phyloP scores from a whole-genome alignment of 2,113 vertebrate species.

The Caloenas nicobarica region DNA sequence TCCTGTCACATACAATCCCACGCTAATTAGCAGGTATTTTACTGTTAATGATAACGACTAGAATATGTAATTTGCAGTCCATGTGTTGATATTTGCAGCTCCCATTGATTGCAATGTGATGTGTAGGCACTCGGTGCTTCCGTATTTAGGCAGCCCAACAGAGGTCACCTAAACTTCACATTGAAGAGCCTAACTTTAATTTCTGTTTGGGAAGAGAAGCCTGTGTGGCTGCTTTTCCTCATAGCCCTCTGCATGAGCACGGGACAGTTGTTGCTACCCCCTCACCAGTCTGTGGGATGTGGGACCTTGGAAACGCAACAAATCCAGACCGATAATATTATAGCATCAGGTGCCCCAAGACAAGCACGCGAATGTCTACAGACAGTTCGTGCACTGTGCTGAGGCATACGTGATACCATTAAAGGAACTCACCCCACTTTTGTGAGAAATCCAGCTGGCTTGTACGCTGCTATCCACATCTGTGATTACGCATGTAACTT shows the following conservation, averaged over 20 bases:
- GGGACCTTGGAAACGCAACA: not conserved
- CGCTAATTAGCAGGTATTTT: constrained; percentile 72
- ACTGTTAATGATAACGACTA: constrained; percentile 62
- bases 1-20: constrained; percentile 54
- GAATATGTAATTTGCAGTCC: constrained; percentile 61
- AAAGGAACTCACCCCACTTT: constrained; percentile 79
- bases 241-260: not conserved
- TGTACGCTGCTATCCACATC: constrained; percentile 87
- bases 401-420: not conserved
- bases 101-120: constrained; percentile 58
- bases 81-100: constrained; percentile 53
- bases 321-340: not conserved
- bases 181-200: not conserved
- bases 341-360: not conserved
- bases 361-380: not conserved
- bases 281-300: not conserved
- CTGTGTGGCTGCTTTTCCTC: not conserved
- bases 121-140: constrained; percentile 42
- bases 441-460: constrained; percentile 80
- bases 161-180: constrained; percentile 53
- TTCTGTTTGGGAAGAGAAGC: not conserved
- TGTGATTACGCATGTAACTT: constrained; percentile 82
- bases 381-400: not conserved
- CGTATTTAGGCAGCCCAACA: constrained; percentile 19
- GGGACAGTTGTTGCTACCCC: not conserved